These are phyloP conservation scores for Plumapathes pennacea DNA, from an alignment of 92 coral and sea anemone genomes.

Conservation along the genomic window DNA sequence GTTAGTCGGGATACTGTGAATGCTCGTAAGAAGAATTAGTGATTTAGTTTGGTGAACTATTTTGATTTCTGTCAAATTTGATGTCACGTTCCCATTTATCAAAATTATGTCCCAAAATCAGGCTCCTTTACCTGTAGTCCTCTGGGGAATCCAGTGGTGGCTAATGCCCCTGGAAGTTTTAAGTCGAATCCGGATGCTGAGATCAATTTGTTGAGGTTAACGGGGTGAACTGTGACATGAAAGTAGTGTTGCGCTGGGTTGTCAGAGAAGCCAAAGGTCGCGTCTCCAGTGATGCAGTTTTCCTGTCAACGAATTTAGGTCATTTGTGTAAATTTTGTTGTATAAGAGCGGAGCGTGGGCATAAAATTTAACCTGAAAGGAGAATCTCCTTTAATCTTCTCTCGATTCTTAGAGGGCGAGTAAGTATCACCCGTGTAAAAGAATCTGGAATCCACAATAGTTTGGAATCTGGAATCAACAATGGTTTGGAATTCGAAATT, in stretches of 20 bases:
- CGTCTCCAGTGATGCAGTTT: constrained; percentile 82
- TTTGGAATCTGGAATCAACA: too few species aligned
- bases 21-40: neutral
- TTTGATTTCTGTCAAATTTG: neutral
- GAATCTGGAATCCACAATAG: too few species aligned
- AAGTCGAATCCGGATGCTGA: constrained; percentile 47
- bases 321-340: too few species aligned
- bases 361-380: too few species aligned
- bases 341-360: too few species aligned
- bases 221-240: constrained; percentile 73
- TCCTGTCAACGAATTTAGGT: constrained; percentile 28
- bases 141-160: constrained; percentile 84
- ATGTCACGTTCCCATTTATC: too few species aligned
- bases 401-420: too few species aligned
- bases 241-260: constrained; percentile 75
- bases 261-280: constrained; percentile 79
- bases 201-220: constrained; percentile 72
- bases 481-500: too few species aligned
- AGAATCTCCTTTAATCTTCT: too few species aligned
- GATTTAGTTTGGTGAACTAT: neutral
- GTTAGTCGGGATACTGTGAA: neutral
- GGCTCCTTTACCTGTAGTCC: constrained; percentile 72
- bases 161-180: constrained; percentile 75
- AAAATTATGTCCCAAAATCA: too few species aligned
- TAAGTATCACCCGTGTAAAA: too few species aligned